phyloP scores from a whole-genome alignment of 2,113 vertebrate genomes.

The Apteryx mantelli region DNA sequence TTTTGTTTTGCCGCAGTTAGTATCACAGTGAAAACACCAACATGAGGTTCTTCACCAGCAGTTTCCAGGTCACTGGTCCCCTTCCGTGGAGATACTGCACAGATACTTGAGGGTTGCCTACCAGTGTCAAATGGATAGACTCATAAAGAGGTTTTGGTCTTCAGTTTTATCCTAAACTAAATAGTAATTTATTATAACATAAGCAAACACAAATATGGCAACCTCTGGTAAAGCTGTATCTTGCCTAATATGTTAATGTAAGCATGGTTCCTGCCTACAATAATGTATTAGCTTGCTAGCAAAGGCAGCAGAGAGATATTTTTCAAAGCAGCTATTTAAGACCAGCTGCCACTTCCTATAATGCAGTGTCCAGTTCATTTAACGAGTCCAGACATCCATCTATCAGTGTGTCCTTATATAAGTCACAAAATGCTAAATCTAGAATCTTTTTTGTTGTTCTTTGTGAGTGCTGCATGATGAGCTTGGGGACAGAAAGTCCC shows the following conservation, averaged over 20 bases:
- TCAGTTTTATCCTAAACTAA: constrained; percentile 42
- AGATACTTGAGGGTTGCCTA: constrained; percentile 53
- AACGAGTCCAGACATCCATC: constrained; percentile 22
- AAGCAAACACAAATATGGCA: constrained; percentile 55
- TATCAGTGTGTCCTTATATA: neutral
- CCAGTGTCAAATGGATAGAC: constrained; percentile 36
- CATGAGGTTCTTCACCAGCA: neutral
- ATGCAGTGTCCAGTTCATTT: constrained; percentile 9
- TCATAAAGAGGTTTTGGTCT: constrained; percentile 44
- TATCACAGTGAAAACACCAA: constrained; percentile 2
- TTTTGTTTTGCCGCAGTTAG: neutral
- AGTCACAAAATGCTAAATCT: constrained; percentile 3
- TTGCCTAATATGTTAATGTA: constrained; percentile 58
- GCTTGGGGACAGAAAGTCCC: constrained; percentile 12
- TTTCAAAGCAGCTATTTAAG: constrained; percentile 32
- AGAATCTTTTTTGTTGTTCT: neutral
- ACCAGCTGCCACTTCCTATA: constrained; percentile 32
- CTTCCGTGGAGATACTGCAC: constrained; percentile 29
- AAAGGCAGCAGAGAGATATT: constrained; percentile 6
- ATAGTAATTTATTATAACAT: constrained; percentile 64
- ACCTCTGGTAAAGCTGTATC: neutral
- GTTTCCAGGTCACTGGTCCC: constrained; percentile 28
- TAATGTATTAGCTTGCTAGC: constrained; percentile 53
- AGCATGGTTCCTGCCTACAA: constrained; percentile 53
- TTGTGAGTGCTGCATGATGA: constrained; percentile 12